Conservation (phyloP, 2,797 vertebrate species). For the Anabacerthia variegaticeps region DNA sequence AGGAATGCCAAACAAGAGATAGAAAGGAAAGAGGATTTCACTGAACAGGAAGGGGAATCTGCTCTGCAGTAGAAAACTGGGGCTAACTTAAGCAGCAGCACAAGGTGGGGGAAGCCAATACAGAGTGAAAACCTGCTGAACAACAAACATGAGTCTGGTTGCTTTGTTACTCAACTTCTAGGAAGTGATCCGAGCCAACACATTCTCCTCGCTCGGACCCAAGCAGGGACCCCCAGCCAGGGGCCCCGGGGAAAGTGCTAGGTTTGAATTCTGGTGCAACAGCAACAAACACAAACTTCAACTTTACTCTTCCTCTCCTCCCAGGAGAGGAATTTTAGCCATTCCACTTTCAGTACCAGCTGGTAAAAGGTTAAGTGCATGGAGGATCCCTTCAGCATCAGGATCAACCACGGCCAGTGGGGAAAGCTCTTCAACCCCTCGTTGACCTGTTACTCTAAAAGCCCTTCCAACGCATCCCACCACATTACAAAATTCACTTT, state of each 20-base stretch:
- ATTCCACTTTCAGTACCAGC: slow-evolving; percentile 24
- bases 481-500: neutral
- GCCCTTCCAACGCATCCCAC: neutral
- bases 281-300: slow-evolving; percentile 45
- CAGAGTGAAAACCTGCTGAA: neutral
- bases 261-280: slow-evolving; percentile 45
- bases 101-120: neutral
- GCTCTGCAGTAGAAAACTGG: slow-evolving; percentile 21
- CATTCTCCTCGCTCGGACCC: neutral
- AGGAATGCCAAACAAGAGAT: neutral
- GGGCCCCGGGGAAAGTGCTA: slow-evolving; percentile 40
- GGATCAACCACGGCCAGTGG: fast-evolving
- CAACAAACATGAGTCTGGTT: neutral
- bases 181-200: slow-evolving; percentile 29
- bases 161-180: slow-evolving; percentile 6
- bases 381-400: neutral
- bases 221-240: neutral
- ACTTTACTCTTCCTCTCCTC: slow-evolving; percentile 7
- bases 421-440: neutral
- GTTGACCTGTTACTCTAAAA: neutral
- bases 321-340: slow-evolving; percentile 35
- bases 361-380: neutral
- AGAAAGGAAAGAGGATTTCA: neutral
- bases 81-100: slow-evolving; percentile 27
- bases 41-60: neutral